These are phyloP conservation scores for Poecilia velifera DNA, from an alignment of 2,797 vertebrate genomes.

Conservation along the genomic window DNA sequence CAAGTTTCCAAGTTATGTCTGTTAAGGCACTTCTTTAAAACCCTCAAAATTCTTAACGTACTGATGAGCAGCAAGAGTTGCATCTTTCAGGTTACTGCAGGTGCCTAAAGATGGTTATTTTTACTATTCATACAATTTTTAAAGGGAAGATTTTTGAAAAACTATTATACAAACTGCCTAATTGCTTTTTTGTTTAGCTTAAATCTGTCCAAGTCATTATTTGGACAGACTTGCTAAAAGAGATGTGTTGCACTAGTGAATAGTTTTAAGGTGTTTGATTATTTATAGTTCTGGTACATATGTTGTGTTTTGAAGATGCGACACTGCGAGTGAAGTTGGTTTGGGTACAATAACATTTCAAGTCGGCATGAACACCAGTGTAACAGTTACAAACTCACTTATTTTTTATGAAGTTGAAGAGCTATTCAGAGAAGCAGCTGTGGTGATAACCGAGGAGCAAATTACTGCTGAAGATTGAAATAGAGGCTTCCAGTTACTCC, in stretches of 20 bases:
- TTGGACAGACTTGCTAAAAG: neutral
- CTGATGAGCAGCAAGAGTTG: neutral
- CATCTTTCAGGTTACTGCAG: neutral
- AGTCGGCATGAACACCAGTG: conserved; percentile 3
- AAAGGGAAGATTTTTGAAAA: neutral
- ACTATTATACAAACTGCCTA: neutral
- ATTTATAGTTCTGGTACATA: neutral
- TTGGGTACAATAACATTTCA: neutral
- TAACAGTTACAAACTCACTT: neutral
- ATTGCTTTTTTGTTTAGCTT: neutral
- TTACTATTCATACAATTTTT: neutral
- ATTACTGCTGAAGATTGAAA: neutral
- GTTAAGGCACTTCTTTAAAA: neutral
- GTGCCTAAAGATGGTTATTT: neutral
- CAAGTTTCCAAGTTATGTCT: neutral
- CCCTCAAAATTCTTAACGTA: neutral
- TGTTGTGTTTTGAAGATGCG: neutral
- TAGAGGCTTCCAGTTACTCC: neutral
- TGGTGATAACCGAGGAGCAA: neutral
- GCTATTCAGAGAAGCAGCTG: neutral
- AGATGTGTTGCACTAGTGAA: neutral
- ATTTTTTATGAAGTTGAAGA: conserved; percentile 2
- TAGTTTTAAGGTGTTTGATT: neutral
- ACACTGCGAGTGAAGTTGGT: neutral
- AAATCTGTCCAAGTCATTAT: neutral